Conservation (phyloP, 2,888 invertebrate species). For the Pollenia labialis region DNA sequence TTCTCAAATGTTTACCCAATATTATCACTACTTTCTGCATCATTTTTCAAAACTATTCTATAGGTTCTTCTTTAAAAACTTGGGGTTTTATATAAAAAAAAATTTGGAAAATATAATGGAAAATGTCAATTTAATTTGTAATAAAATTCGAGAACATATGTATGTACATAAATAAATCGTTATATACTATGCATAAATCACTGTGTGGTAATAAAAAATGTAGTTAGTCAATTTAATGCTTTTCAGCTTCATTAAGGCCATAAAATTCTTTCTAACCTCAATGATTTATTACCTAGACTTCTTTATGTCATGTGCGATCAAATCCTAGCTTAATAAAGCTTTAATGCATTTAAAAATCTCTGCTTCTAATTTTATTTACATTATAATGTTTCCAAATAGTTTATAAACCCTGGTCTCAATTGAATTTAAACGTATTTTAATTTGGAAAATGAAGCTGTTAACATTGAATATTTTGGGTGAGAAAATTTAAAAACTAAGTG, state of each 20-base stretch:
- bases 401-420: background rate
- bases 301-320: no score
- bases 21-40: constrained; percentile 24
- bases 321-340: no score
- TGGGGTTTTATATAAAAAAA: constrained; percentile 30
- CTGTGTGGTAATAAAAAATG: no score
- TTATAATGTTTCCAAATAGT: background rate
- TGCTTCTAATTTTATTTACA: no score
- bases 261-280: no score
- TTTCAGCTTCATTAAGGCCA: no score
- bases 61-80: background rate
- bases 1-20: constrained; percentile 7
- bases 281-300: no score
- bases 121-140: background rate
- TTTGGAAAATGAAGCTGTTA: constrained; percentile 47
- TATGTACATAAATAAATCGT: no score
- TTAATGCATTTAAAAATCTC: no score
- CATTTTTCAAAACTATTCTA: constrained; percentile 40
- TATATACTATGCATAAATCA: no score
- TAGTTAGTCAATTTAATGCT: no score
- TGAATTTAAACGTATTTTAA: constrained; percentile 2
- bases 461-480: constrained; percentile 55
- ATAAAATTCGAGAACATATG: constrained; percentile 7
- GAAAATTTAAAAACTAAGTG: background rate
- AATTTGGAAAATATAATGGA: background rate